phyloP scores from a whole-genome alignment of 1,140 invertebrate genomes.

The Rhynchophorus ferrugineus region DNA sequence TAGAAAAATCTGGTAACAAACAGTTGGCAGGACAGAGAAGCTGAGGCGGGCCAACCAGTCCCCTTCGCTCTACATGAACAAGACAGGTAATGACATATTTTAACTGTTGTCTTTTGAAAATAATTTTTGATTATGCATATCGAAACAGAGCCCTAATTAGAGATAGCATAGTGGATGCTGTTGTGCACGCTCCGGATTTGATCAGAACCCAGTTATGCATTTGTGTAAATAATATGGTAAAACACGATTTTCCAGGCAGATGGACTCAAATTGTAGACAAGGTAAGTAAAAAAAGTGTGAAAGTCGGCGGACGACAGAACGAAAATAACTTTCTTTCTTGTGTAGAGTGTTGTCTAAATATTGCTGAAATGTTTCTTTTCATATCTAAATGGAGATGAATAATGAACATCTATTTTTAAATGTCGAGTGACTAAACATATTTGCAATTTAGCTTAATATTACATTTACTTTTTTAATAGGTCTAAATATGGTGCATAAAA shows the following conservation, averaged over 20 bases:
- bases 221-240: slow-evolving; percentile 87
- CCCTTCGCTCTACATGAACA: slow-evolving; percentile 92
- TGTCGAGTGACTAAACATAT: too few relatives aligned
- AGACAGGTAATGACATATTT: slow-evolving; percentile 54
- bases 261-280: slow-evolving; percentile 97
- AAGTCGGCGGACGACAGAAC: background rate
- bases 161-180: slow-evolving; percentile 89
- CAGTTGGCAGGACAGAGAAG: slow-evolving; percentile 84
- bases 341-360: too few relatives aligned
- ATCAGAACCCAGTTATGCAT: slow-evolving; percentile 86
- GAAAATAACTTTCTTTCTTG: too few relatives aligned
- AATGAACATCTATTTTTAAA: too few relatives aligned
- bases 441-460: too few relatives aligned
- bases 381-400: too few relatives aligned
- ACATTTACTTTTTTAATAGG: too few relatives aligned
- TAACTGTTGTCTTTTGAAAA: background rate
- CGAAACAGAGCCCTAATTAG: slow-evolving; percentile 70
- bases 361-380: too few relatives aligned
- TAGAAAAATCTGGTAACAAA: slow-evolving; percentile 84
- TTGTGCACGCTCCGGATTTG: slow-evolving; percentile 84
- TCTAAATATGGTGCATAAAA: background rate
- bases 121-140: too few relatives aligned
- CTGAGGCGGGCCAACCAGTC: slow-evolving; percentile 59
- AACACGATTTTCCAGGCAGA: slow-evolving; percentile 89
- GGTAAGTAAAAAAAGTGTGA: slow-evolving; percentile 45